phyloP scores from a whole-genome alignment of 2,113 vertebrate species.

The Cololabis saira region DNA sequence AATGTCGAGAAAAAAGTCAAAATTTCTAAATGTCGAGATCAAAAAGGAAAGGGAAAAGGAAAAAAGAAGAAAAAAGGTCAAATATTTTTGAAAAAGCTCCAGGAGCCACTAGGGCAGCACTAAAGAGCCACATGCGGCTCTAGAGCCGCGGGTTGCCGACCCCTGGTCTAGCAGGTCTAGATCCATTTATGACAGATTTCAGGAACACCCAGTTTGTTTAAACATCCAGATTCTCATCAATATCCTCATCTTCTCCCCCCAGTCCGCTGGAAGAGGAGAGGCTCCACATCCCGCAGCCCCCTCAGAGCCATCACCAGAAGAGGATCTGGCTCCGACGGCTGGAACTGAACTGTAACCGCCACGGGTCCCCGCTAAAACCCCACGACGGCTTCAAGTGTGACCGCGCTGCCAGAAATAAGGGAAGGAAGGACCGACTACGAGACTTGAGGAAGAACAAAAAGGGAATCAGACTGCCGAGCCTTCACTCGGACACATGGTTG shows the following conservation, averaged over 20 bases:
- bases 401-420: conserved; percentile 10
- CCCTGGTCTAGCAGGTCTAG: too few species aligned
- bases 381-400: conserved; percentile 17
- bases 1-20: too few species aligned
- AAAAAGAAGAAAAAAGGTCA: too few species aligned
- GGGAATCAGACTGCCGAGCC: conserved; percentile 14
- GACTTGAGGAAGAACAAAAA: not conserved
- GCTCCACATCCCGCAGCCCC: conserved; percentile 79
- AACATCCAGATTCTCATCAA: not conserved
- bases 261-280: conserved; percentile 83
- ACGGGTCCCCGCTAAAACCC: conserved; percentile 15
- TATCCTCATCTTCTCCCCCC: conserved; percentile 2
- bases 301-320: conserved; percentile 73
- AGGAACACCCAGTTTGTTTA: too few species aligned
- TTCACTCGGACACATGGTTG: conserved; percentile 48
- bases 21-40: too few species aligned
- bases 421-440: conserved; percentile 20
- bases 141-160: too few species aligned
- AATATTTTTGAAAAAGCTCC: too few species aligned
- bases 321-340: conserved; percentile 73
- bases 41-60: too few species aligned
- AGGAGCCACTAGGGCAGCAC: too few species aligned
- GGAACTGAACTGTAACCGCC: conserved; percentile 65
- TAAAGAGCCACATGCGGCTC: too few species aligned
- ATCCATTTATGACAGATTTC: too few species aligned